phyloP scores from a whole-genome alignment of 1,140 invertebrate genomes.

The Micrasema minimum region DNA sequence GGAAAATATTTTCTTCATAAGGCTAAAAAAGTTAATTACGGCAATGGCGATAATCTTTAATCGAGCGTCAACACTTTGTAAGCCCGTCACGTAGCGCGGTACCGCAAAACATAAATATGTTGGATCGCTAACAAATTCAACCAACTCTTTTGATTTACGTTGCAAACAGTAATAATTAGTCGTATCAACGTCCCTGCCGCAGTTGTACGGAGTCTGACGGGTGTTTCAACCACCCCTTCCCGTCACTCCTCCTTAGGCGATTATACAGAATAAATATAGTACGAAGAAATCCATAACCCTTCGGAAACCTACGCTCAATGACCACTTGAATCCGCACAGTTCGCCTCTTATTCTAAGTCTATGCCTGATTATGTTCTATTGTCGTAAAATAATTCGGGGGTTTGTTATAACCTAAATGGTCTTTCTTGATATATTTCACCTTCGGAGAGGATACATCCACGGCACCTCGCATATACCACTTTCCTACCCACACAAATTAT shows the following conservation, averaged over 20 bases:
- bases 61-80: not conserved
- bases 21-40: too few species aligned
- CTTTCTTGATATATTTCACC: slow-evolving; percentile 46
- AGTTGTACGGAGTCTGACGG: not conserved
- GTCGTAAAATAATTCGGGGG: slow-evolving; percentile 47
- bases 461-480: too few species aligned
- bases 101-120: not conserved
- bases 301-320: not conserved
- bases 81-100: not conserved
- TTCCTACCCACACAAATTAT: too few species aligned
- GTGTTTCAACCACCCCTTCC: too few species aligned
- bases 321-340: slow-evolving; percentile 20
- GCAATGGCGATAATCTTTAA: too few species aligned
- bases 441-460: slow-evolving; percentile 40
- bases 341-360: slow-evolving; percentile 34
- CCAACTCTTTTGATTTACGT: slow-evolving; percentile 8
- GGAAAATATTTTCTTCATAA: too few species aligned
- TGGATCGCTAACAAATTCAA: slow-evolving; percentile 4
- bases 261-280: slow-evolving; percentile 37
- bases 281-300: not conserved
- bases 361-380: slow-evolving; percentile 41
- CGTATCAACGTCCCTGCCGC: slow-evolving; percentile 27
- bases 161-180: slow-evolving; percentile 14
- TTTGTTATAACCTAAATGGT: slow-evolving; percentile 43
- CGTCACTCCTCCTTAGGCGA: not conserved